These are phyloP conservation scores for Nyctibius grandis DNA, from an alignment of 2,797 vertebrate genomes.

Conservation along the genomic window DNA sequence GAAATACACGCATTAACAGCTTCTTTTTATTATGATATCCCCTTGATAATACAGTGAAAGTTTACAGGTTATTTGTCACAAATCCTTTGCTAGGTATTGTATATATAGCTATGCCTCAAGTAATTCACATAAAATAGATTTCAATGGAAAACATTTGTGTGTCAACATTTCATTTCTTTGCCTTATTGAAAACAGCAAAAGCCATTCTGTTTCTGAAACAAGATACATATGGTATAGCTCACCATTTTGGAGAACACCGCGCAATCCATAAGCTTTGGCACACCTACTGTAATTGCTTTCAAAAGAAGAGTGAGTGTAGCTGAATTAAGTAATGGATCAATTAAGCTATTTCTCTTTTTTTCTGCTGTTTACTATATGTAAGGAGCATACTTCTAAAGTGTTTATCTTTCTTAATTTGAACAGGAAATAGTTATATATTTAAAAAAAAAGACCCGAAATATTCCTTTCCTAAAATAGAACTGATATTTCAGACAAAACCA, in stretches of 20 bases:
- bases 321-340: constrained; percentile 30
- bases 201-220: constrained; percentile 18
- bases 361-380: background rate
- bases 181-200: background rate
- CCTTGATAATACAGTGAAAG: background rate
- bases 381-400: background rate
- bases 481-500: background rate
- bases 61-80: constrained; percentile 2
- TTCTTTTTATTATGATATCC: background rate
- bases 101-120: background rate
- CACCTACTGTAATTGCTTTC: background rate
- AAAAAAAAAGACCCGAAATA: background rate
- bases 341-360: background rate
- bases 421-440: background rate
- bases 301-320: background rate
- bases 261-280: constrained; percentile 18
- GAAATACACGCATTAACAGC: background rate
- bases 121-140: constrained; percentile 29
- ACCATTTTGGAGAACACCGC: background rate
- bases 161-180: background rate
- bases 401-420: background rate
- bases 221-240: background rate
- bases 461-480: background rate
- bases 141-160: background rate
- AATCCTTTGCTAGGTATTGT: background rate